phyloP scores from a whole-genome alignment of 1,140 invertebrate genomes.

The Agraylea sexmaculata region DNA sequence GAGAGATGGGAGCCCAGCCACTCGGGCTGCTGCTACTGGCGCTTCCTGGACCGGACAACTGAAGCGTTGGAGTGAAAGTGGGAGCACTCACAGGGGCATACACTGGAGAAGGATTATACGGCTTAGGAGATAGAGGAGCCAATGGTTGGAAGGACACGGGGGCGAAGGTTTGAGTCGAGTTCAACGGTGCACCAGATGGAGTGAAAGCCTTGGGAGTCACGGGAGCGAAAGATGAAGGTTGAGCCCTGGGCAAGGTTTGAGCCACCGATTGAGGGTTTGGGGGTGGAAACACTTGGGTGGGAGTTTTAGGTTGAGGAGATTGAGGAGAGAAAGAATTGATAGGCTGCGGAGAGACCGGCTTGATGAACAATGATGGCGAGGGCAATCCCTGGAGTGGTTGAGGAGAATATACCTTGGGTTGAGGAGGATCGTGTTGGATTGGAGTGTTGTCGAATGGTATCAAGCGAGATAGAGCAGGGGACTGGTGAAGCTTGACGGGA shows the following conservation, averaged over 20 bases:
- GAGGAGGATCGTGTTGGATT: slow-evolving; percentile 10
- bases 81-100: slow-evolving; percentile 6
- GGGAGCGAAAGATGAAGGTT: slow-evolving; percentile 7
- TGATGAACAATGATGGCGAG: background rate
- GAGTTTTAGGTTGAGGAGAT: slow-evolving; percentile 9
- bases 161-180: too few species aligned
- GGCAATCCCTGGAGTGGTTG: slow-evolving; percentile 2
- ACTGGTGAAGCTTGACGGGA: slow-evolving; percentile 18
- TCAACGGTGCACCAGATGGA: background rate
- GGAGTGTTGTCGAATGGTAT: slow-evolving; percentile 14
- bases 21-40: slow-evolving; percentile 5
- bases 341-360: slow-evolving; percentile 2
- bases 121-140: slow-evolving; percentile 3
- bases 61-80: slow-evolving; percentile 3
- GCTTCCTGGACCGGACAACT: too few species aligned
- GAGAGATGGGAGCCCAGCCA: slow-evolving; percentile 14
- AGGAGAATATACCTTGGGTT: slow-evolving; percentile 15
- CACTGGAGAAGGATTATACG: background rate
- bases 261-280: slow-evolving; percentile 11
- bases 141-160: slow-evolving; percentile 4
- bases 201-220: background rate
- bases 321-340: slow-evolving; percentile 9
- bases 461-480: slow-evolving; percentile 17
- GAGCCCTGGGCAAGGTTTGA: slow-evolving; percentile 1
- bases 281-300: slow-evolving; percentile 19